Evolutionary conservation across 1,140 invertebrate species (phyloP), one percentile per base, ranked within the genome.

Genomic region (Drosophila baimaii): DNA sequence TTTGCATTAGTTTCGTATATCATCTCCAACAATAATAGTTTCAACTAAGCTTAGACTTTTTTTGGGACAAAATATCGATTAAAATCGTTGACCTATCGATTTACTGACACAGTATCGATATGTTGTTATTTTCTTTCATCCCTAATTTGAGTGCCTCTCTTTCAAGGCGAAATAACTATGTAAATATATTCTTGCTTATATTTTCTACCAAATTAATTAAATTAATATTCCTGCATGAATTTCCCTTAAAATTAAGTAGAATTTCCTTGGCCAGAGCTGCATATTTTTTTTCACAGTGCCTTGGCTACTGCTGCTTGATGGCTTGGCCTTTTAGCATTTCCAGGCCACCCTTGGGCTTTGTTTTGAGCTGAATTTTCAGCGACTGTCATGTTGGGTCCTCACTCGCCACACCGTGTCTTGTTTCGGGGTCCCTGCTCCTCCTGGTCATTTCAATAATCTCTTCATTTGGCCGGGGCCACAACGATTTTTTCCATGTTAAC

Each of bases 381-480:
- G 81, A 61, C 52, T 86, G 69, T 84, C 78, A 57, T 77, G 78
- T 74, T 52, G 65, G 31, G 41, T 49, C 15, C 61, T 17, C 21
- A 23, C 37, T 19, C n/a, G 10, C 27, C 54, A 43, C 13, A 25
- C 23, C 15, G 15, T 25, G 8, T 25, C 23, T 17, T 7, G 46
- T 23, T 7, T 31, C 13, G 17, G 17, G 37, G 17, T 41, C n/a
- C 41, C 41, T 27, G 31, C 47, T 29, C 31, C 31, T 61, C 41
- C 23, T 76, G 83, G 79, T 65, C 79, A 89, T 88, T 88, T 83
- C 80, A 88, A 86, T 88, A 88, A 88, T 88, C 83, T 88, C 84
- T 88, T 88, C 84, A 88, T 88, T 88, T 80, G 62, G 43, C 47
- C 37, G 27, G 35, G 44, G 43, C 75, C 75, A 70, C 66, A 85